Evolutionary conservation across 2,797 vertebrate genomes (phyloP).

Genomic region (Triplophysa bombifrons): DNA sequence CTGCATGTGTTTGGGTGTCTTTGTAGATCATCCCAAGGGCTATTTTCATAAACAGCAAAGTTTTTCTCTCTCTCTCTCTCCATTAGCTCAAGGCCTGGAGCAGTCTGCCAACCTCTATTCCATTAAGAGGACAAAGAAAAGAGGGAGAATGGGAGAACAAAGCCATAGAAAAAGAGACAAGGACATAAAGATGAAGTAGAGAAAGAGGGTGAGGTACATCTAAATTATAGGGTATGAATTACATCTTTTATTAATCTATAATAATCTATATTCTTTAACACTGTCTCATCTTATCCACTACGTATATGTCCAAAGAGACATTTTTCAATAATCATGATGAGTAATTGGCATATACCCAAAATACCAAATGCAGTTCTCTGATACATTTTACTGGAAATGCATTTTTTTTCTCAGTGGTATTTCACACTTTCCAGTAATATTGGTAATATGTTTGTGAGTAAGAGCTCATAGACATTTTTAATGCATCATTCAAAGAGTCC

Average conservation of each 20-base stretch:
- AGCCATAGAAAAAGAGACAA: constrained; percentile 13
- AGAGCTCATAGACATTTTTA: constrained; percentile 11
- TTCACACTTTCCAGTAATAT: neutral
- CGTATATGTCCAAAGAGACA: neutral
- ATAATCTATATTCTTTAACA: constrained; percentile 12
- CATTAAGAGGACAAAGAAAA: constrained; percentile 53
- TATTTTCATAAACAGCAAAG: constrained; percentile 25
- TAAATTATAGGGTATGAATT: neutral
- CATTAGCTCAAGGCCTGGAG: constrained; percentile 39
- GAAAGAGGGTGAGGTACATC: constrained; percentile 7
- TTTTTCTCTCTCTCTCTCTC: constrained; percentile 29
- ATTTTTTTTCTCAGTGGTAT: constrained; percentile 7
- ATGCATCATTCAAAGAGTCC: neutral
- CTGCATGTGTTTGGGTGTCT: constrained; percentile 16
- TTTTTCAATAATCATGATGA: neutral
- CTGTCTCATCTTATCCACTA: neutral
- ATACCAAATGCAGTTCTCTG: neutral
- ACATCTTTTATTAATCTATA: neutral
- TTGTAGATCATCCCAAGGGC: constrained; percentile 31
- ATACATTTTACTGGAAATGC: neutral
- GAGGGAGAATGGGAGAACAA: constrained; percentile 33
- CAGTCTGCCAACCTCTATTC: constrained; percentile 51
- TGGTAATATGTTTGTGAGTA: constrained; percentile 19
- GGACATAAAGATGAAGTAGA: constrained; percentile 13
- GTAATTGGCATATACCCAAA: neutral